Base-by-base conservation (phyloP, 2,113 vertebrate species). In the Triplophysa rosa region DNA sequence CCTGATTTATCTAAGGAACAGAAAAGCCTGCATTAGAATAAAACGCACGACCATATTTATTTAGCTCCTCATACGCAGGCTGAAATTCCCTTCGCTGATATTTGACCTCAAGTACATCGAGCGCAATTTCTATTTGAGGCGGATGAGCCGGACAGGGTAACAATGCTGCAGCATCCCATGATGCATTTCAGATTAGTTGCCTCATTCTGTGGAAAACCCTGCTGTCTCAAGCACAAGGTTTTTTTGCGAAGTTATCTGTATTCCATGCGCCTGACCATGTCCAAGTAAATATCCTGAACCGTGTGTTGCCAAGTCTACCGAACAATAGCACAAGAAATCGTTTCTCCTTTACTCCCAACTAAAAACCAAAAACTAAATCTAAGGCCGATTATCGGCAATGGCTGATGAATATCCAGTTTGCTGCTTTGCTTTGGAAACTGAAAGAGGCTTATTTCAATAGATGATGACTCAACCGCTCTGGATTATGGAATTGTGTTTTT, bases 401-500 rank as follows among this genome's bases (percentile, higher is more conserved):
- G 84, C 84, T 86, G 89, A 88, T 88, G 80, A 86, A 82, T 71
- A 80, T 82, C 70, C 24, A 52, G 59, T 63, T 83, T 52, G 68
- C 83, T 90, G 82, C 89, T 67, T 71, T 11, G 1, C 14, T 67
- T 71, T 58, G 78, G 68, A 78, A 83, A 82, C 86, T 64, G 83
- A 80, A 0, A 81, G 47, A 73, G 67, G 64, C 52, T 52, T 90
- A 91, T 91, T 91, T 90, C 90, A 88, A 85, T 87, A 87, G 84
- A 84, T 23, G 70, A 84, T 90, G 88, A 91, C 84, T 90, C 90
- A 90, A 89, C 80, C 83, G 59, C 33, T 82, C 71, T 87, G 90
- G 90, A 90, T 91, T 91, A 89, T 37, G 9, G 84, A 74, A 84
- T 87, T 87, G 87, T 70, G 45, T 58, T 80, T 88, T 88, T 81